Base-by-base conservation (phyloP, 2,888 invertebrate species). In the Nomada ruficornis region DNA sequence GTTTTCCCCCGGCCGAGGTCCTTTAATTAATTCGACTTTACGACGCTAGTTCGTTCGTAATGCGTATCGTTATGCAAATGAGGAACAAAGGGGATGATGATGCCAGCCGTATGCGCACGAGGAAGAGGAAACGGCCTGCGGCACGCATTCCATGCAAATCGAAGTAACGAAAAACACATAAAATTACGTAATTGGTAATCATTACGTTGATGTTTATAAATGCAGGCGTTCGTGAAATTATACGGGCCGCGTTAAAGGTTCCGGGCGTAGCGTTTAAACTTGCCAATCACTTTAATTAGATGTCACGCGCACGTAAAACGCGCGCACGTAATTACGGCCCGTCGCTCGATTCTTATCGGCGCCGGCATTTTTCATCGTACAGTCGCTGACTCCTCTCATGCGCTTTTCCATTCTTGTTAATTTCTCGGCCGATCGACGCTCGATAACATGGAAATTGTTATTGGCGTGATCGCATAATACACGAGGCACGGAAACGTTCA, bases 101-200 rank as follows among this genome's bases (percentile, higher is more conserved):
- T 23, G 18, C 26, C 26, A 11, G 44, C 52, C 36, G 52, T 10
- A n/a, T 18, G 1, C 11, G 20, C 1, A 44, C 13, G 18, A 44
- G 9, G 47, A 44, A 29, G 11, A 20, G 29, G 54, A 23, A 42
- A 36, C 3, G 26, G 5, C 69, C 57, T 5, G 44, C 13, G 55
- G 55, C 15, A 18, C 20, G 20, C 65, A 57, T 78, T 79, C 69
- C 79, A 64, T 59, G 78, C 26, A 57, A 70, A 79, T 55, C 72
- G 80, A n/a, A 63, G 52, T 68, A 67, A 2, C 68, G 73, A 73
- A 73, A 80, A 73, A 54, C 81, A 73, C 81, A 74, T 80, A 80
- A 74, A 73, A 80, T 81, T 81, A 81, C 81, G 81, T 81, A 80
- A 81, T 81, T 81, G 81, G 73, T 74, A 74, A 73, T 81, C 81